Evolutionary conservation across 2,113 vertebrate species (phyloP).

Genomic region (Felis chaus): DNA sequence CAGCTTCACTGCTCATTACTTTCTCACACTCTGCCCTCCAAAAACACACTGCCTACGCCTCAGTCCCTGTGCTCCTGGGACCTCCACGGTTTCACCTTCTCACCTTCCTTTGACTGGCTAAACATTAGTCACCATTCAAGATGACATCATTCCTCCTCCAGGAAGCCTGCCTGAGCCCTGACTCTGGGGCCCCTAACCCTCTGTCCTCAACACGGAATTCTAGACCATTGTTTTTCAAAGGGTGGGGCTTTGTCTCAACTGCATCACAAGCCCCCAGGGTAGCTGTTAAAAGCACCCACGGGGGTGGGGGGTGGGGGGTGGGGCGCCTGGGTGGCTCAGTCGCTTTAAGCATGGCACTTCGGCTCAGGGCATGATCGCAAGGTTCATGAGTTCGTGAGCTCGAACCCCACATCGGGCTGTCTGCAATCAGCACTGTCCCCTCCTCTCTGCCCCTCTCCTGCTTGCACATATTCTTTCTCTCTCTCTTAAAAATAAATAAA

Average conservation of each 20-base stretch:
- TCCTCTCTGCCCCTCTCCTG: too few relatives aligned
- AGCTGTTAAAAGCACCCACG: background rate
- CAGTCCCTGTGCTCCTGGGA: background rate
- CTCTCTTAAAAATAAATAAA: too few relatives aligned
- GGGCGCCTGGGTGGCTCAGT: too few relatives aligned
- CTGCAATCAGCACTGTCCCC: too few relatives aligned
- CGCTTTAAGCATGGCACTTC: too few relatives aligned
- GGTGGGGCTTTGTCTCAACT: background rate
- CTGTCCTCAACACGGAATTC: background rate
- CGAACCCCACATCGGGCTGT: too few relatives aligned
- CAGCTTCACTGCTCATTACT: background rate
- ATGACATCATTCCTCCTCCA: background rate
- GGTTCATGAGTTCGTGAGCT: too few relatives aligned
- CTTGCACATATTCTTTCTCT: too few relatives aligned
- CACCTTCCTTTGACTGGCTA: background rate
- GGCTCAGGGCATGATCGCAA: too few relatives aligned
- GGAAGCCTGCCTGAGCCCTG: background rate
- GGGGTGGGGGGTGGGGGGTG: too few relatives aligned
- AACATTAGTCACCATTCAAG: background rate
- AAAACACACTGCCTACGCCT: background rate
- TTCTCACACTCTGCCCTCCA: background rate
- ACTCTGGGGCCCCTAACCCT: background rate
- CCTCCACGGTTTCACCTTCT: background rate
- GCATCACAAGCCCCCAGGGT: too few relatives aligned
- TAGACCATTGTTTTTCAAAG: background rate